Base-by-base conservation (phyloP, 1,140 invertebrate species). In the Calephelis virginiensis region DNA sequence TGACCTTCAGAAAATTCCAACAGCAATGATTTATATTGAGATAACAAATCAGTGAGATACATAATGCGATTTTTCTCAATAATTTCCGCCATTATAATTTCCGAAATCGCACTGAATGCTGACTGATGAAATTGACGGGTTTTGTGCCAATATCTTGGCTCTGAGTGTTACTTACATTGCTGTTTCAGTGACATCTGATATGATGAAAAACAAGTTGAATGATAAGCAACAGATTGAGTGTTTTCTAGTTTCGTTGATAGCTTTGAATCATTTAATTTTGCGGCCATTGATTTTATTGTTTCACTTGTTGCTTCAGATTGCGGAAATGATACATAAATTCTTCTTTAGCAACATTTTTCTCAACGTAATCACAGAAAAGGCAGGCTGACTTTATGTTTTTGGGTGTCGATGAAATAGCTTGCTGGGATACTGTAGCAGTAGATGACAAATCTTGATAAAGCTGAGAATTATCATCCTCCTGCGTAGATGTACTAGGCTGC, bases 21-120 rank as follows among this genome's bases (percentile, higher is more conserved):
- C n/a, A 59, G n/a, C n/a, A 59, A 59, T n/a, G 56, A 11, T 59
- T 59, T 59, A 11, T 59, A 38, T 59, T 59, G 56, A 59, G 56
- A 59, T n/a, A 59, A 59, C n/a, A 59, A 59, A 59, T 59, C 28
- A 59, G 11, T n/a, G n/a, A 59, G 37, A 6, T n/a, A 59, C 56
- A 59, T 59, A 6, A 59, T 11, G n/a, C 56, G 56, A 59, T 59
- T 59, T 59, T 59, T 59, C n/a, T 56, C 53, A 56, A 56, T 56
- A 8, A 59, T 59, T 59, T 59, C 56, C 56, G 4, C n/a, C 11
- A 6, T 59, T 11, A 59, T 59, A 38, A 59, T 11, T n/a, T 59
- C 56, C n/a, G 56, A 59, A 59, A 59, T 59, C n/a, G n/a, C 56
- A 59, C 11, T 6, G n/a, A 59, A 59, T 59, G 56, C 56, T 59